phyloP scores from a whole-genome alignment of 2,113 vertebrate species.

The Edolisoma coerulescens region DNA sequence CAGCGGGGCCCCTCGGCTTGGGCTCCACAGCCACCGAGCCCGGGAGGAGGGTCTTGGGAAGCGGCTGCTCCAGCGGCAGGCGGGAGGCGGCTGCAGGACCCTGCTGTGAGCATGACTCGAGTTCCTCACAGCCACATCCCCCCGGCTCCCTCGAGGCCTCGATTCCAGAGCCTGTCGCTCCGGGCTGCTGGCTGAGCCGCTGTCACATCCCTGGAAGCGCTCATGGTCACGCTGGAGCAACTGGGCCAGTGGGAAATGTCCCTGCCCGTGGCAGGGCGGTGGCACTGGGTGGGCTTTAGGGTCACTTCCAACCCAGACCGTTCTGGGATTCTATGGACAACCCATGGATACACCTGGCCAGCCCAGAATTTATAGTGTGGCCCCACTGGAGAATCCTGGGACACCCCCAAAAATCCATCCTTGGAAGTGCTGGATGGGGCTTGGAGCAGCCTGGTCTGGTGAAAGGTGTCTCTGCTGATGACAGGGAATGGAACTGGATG shows the following conservation, averaged over 20 bases:
- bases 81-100: neutral
- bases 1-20: neutral
- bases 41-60: slow-evolving; percentile 5
- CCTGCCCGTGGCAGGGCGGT: too few species aligned
- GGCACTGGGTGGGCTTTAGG: neutral
- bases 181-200: neutral
- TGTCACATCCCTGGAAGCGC: neutral
- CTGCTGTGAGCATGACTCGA: neutral
- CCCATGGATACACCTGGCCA: too few species aligned
- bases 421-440: neutral
- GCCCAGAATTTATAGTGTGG: neutral
- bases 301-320: neutral
- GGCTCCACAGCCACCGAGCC: neutral
- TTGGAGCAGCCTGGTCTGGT: neutral
- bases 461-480: neutral
- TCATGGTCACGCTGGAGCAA: accelerated
- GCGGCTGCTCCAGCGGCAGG: neutral
- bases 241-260: neutral
- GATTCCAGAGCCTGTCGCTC: neutral
- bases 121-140: neutral
- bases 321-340: neutral
- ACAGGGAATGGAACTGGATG: neutral
- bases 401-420: neutral
- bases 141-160: neutral
- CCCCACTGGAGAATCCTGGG: neutral